Conservation (phyloP, 2,113 vertebrate species). For the Melanerpes formicivorus region DNA sequence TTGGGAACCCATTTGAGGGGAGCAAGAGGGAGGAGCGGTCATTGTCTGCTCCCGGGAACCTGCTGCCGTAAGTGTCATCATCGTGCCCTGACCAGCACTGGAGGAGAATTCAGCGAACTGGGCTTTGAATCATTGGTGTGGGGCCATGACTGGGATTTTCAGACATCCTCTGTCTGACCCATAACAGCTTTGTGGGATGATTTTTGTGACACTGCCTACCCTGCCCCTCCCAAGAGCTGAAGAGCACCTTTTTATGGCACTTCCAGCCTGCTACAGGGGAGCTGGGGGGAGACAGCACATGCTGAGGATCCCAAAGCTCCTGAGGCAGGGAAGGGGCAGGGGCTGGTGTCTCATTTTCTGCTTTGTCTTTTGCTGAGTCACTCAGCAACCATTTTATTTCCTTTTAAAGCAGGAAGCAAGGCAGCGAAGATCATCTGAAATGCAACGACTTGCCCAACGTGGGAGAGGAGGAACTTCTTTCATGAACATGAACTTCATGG, state of each 20-base stretch:
- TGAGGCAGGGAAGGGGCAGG: background rate
- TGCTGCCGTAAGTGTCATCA: constrained; percentile 82
- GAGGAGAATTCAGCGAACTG: background rate
- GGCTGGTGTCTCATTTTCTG: background rate
- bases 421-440: constrained; percentile 84
- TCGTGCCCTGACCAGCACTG: background rate
- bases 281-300: background rate
- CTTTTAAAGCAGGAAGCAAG: constrained; percentile 86
- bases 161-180: background rate
- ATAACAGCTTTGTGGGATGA: background rate
- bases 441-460: constrained; percentile 83
- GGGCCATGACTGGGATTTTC: background rate
- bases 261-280: background rate
- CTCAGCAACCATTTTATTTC: constrained; percentile 12
- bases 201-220: background rate
- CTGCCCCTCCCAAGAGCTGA: background rate
- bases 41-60: constrained; percentile 78
- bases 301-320: background rate
- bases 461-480: constrained; percentile 88
- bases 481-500: constrained; percentile 67
- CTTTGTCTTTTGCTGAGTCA: background rate
- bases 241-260: background rate
- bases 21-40: constrained; percentile 87
- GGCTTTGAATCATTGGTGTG: background rate
- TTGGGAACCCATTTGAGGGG: constrained; percentile 95